Percentiles rank a stretch among this genome's conserved stretches.
phyloP scores from a whole-genome alignment of 2,888 invertebrate species.

The Actias luna region DNA sequence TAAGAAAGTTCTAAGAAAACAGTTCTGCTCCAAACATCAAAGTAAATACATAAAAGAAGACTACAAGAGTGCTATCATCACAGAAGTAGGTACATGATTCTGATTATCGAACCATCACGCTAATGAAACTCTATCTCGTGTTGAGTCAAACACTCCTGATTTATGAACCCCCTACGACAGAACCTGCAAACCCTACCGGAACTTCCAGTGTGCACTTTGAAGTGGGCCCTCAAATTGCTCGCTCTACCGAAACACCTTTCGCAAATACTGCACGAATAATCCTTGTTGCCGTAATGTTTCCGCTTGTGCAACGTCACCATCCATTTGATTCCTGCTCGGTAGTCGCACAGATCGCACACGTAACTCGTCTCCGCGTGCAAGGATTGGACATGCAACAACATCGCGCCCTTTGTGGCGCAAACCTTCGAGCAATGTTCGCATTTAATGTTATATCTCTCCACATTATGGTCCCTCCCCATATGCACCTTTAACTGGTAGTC shows the following conservation, averaged over 20 bases:
- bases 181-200: slow-evolving; percentile 58
- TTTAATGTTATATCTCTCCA: slow-evolving; percentile 58
- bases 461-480: slow-evolving; percentile 65
- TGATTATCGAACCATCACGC: slow-evolving; percentile 36
- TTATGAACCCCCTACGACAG: slow-evolving; percentile 53
- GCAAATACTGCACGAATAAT: slow-evolving; percentile 80
- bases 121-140: slow-evolving; percentile 53
- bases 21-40: no score
- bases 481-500: slow-evolving; percentile 62
- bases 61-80: no score
- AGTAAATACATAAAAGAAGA: no score
- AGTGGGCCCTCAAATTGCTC: slow-evolving; percentile 67
- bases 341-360: slow-evolving; percentile 61
- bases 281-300: slow-evolving; percentile 73
- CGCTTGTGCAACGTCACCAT: slow-evolving; percentile 66
- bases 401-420: slow-evolving; percentile 74
- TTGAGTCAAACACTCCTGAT: slow-evolving; percentile 42
- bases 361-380: slow-evolving; percentile 62
- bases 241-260: slow-evolving; percentile 77
- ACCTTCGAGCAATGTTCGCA: slow-evolving; percentile 70
- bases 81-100: no score
- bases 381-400: slow-evolving; percentile 75
- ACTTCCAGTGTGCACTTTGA: slow-evolving; percentile 62
- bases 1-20: no score
- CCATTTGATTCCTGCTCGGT: slow-evolving; percentile 59